Conservation (phyloP, 1,140 invertebrate genomes). For the Dendroctonus ponderosae region DNA sequence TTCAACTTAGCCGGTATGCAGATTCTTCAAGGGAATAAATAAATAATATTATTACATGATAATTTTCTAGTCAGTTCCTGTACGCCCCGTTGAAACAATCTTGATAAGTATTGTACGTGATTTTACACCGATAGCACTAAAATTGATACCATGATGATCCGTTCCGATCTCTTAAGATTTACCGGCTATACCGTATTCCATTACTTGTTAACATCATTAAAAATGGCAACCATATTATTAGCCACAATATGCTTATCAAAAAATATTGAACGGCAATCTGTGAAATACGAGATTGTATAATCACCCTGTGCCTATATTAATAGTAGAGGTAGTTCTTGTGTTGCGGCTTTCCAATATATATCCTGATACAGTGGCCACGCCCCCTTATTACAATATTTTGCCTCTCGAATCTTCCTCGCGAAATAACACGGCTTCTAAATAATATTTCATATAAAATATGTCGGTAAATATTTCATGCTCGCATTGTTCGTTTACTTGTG, state of each 20-base stretch:
- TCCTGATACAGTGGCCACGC: constrained; percentile 15
- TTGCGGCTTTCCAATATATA: constrained; percentile 23
- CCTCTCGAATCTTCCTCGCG: constrained; percentile 10
- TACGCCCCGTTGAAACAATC: constrained; percentile 11
- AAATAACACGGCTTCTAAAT: constrained; percentile 7
- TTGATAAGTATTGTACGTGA: constrained; percentile 36
- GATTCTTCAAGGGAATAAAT: no score
- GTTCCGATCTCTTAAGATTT: constrained; percentile 26
- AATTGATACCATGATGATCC: constrained; percentile 37
- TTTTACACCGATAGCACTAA: constrained; percentile 37
- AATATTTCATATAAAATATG: constrained; percentile 11
- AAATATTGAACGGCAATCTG: constrained; percentile 31
- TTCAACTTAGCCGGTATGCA: no score
- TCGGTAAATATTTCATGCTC: constrained; percentile 8
- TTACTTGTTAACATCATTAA: constrained; percentile 33
- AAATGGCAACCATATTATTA: constrained; percentile 29
- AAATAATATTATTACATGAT: no score
- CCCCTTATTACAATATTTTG: constrained; percentile 26
- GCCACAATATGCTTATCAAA: constrained; percentile 29
- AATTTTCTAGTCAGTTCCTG: constrained; percentile 2
- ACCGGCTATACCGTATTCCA: constrained; percentile 28
- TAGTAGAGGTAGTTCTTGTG: constrained; percentile 22
- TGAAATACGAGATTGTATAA: constrained; percentile 33
- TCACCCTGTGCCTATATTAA: constrained; percentile 29
- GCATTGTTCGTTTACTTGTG: neutral